These are phyloP conservation scores for Enteromius trimaculatus DNA, from an alignment of 2,797 vertebrate species.

Conservation along the genomic window DNA sequence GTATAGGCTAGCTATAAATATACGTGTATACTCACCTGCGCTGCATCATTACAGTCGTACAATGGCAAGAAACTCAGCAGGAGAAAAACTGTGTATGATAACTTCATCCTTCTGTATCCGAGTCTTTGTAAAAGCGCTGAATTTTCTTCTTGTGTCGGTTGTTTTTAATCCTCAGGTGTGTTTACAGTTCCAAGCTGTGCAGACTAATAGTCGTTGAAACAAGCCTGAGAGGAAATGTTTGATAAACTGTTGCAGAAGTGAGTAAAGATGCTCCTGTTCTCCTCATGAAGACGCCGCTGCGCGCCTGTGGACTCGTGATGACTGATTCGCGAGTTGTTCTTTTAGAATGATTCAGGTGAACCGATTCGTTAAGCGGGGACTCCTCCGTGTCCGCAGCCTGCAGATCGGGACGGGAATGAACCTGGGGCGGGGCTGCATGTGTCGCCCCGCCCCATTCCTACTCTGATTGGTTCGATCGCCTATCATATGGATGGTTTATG, in stretches of 20 bases:
- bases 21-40: constrained; percentile 51
- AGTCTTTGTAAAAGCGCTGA: background rate
- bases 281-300: constrained; percentile 18
- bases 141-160: background rate
- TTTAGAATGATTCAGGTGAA: constrained; percentile 1
- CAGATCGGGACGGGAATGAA: no score
- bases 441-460: no score
- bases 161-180: background rate
- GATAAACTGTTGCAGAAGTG: background rate
- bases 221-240: constrained; percentile 10
- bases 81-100: constrained; percentile 34
- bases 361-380: background rate
- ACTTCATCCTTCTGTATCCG: constrained; percentile 44
- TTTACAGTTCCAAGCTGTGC: background rate
- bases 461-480: no score
- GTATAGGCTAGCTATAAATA: background rate
- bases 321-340: constrained; percentile 2
- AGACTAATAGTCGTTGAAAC: background rate
- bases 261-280: constrained; percentile 34
- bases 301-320: background rate
- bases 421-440: no score
- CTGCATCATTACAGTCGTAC: constrained; percentile 48
- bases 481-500: no score
- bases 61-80: constrained; percentile 42
- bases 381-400: background rate